Evolutionary conservation across 2,113 vertebrate genomes (phyloP).

Genomic region (Rhadina sibilatrix): DNA sequence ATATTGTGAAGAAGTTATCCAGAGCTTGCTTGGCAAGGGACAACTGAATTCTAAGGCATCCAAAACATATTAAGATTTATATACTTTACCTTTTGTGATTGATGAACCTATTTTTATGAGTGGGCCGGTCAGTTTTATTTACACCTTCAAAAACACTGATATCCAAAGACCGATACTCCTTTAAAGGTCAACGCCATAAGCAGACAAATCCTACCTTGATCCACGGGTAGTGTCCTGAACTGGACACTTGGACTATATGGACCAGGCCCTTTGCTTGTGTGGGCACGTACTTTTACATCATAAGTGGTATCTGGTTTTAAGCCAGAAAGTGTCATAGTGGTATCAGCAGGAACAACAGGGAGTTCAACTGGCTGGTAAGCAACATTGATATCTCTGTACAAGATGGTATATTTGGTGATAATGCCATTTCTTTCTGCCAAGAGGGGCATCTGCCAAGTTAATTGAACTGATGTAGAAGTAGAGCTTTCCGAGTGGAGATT

Average conservation of each 20-base stretch:
- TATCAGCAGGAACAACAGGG: constrained; percentile 90
- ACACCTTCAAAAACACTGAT: constrained; percentile 76
- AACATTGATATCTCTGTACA: constrained; percentile 98
- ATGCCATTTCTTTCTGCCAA: constrained; percentile 91
- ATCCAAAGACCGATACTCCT: constrained; percentile 79
- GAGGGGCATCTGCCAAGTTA: constrained; percentile 90
- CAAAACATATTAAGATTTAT: constrained; percentile 72
- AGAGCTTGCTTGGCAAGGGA: constrained; percentile 68
- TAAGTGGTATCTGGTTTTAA: constrained; percentile 98
- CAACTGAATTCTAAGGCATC: constrained; percentile 73
- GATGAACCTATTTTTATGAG: constrained; percentile 79
- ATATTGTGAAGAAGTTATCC: constrained; percentile 65
- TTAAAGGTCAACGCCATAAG: constrained; percentile 77
- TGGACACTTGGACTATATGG: constrained; percentile 99
- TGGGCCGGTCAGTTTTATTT: constrained; percentile 72
- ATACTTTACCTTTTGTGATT: constrained; percentile 80
- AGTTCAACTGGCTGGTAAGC: constrained; percentile 91
- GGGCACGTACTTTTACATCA: constrained; percentile 99
- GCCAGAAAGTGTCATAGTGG: constrained; percentile 87
- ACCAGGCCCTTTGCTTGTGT: constrained; percentile 98
- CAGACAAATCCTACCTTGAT: constrained; percentile 99
- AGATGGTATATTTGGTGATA: constrained; percentile 91
- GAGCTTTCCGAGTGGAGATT: constrained; percentile 88
- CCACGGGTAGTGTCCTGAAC: constrained; percentile 98
- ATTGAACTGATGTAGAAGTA: constrained; percentile 89